Conservation (phyloP, 2,888 invertebrate genomes). For the Callosobruchus maculatus region DNA sequence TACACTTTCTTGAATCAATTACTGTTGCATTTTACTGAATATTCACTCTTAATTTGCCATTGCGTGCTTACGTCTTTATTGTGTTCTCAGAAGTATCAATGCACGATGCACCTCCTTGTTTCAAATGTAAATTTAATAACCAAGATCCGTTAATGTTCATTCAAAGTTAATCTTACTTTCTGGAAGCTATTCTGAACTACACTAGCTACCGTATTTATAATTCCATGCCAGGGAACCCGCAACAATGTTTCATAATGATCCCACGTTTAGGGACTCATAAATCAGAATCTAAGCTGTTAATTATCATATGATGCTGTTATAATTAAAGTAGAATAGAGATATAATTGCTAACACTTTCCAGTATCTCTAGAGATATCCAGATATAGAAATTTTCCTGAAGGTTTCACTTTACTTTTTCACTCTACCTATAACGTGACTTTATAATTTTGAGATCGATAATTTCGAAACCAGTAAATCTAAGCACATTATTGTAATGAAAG, state of each 20-base stretch:
- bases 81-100: not conserved
- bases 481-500: no score
- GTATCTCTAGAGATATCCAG: no score
- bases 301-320: not conserved
- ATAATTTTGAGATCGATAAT: no score
- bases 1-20: not conserved
- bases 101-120: not conserved
- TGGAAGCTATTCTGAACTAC: not conserved
- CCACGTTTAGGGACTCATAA: not conserved
- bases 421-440: no score
- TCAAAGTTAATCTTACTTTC: not conserved
- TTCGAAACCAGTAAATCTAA: no score
- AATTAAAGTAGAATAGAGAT: no score
- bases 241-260: not conserved
- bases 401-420: no score
- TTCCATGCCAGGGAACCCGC: not conserved
- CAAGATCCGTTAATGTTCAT: not conserved
- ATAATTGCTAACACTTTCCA: no score
- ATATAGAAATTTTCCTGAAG: no score
- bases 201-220: not conserved
- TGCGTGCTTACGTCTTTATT: not conserved
- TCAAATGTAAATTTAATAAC: not conserved
- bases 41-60: not conserved
- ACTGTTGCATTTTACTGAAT: not conserved
- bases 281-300: not conserved